Conservation (phyloP, 2,113 vertebrate genomes). For the Ranitomeya variabilis region DNA sequence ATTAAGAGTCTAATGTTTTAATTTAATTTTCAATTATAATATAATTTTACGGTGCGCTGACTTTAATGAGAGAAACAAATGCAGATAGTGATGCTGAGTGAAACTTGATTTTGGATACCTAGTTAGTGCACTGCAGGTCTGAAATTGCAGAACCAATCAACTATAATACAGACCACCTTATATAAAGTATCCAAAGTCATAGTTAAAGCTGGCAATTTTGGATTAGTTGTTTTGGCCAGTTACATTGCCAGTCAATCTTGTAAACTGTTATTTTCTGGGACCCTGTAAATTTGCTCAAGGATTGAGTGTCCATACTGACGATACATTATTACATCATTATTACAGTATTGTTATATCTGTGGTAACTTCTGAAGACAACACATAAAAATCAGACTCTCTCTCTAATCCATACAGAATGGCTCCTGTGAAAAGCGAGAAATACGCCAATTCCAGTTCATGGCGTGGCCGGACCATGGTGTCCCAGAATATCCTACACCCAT, state of each 20-base stretch:
- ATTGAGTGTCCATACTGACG: not conserved
- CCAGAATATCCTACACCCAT: conserved; percentile 93
- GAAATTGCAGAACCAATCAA: not conserved
- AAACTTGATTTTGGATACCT: conserved; percentile 24
- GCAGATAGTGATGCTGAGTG: conserved; percentile 20
- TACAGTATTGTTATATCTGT: too few relatives aligned
- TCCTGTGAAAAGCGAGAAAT: conserved; percentile 94
- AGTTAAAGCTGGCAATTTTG: not conserved
- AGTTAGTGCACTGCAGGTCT: conserved; percentile 20
- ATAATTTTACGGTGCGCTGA: conserved; percentile 56
- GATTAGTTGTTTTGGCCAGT: too few relatives aligned
- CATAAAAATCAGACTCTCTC: not conserved
- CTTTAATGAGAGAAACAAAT: conserved; percentile 53
- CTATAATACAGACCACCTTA: not conserved
- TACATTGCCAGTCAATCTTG: not conserved
- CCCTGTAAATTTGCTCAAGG: not conserved
- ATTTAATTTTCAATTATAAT: conserved; percentile 56
- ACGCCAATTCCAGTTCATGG: conserved; percentile 96
- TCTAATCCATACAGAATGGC: conserved; percentile 77
- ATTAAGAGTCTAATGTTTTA: conserved; percentile 55
- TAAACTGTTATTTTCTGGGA: not conserved
- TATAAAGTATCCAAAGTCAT: not conserved
- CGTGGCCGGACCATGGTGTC: conserved; percentile 96
- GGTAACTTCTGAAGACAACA: too few relatives aligned
- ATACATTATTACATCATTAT: too few relatives aligned